These are phyloP conservation scores for Temnopleurus reevesii DNA, from an alignment of 53 echinoderm and acorn worm species.

Conservation along the genomic window DNA sequence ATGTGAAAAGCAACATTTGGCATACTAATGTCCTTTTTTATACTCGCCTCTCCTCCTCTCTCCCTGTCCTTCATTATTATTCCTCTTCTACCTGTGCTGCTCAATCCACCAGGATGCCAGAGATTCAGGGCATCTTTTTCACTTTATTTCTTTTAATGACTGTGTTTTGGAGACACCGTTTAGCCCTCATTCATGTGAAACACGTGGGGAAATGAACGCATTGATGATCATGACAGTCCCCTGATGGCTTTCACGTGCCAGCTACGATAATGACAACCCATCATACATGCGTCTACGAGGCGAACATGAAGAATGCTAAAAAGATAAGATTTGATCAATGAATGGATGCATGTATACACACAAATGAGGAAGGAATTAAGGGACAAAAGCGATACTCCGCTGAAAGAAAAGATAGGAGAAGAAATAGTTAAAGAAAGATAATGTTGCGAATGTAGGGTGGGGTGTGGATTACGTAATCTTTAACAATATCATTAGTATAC, in stretches of 20 bases:
- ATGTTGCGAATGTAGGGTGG: too few relatives aligned
- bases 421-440: too few relatives aligned
- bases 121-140: too few relatives aligned
- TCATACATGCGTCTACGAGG: neutral
- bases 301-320: neutral
- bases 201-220: conserved; percentile 19
- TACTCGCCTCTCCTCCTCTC: neutral
- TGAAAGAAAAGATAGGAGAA: too few relatives aligned
- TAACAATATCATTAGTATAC: too few relatives aligned
- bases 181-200: conserved; percentile 12
- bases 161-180: neutral
- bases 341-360: too few relatives aligned
- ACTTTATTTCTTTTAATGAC: neutral
- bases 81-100: neutral
- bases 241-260: conserved; percentile 26
- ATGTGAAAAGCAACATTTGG: neutral
- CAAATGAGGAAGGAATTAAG: too few relatives aligned
- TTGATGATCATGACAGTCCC: neutral
- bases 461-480: too few relatives aligned
- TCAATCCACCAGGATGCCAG: neutral
- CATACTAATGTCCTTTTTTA: neutral
- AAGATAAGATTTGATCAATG: neutral
- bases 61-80: neutral
- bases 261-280: neutral
- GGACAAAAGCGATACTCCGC: too few relatives aligned